Evolutionary conservation across 30 jellyfish, hydroid and myxozoan genomes (phyloP), one percentile per base, ranked within the genome.

Genomic region (Turritopsis rubra): DNA sequence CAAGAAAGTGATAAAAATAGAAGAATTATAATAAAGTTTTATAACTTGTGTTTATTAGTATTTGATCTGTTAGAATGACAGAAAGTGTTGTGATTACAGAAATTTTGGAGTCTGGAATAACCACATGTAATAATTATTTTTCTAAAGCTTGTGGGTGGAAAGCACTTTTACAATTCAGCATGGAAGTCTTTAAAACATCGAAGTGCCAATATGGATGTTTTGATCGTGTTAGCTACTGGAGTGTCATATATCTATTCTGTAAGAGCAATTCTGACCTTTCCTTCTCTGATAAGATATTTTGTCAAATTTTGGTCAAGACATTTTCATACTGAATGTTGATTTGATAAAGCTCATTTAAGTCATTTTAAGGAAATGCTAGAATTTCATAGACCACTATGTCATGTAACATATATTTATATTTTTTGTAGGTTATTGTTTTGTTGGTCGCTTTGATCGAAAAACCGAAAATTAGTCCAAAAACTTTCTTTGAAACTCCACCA

Each of bases 401-500:
- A 66, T 73, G n/a, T n/a, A n/a, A n/a, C n/a, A n/a, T n/a, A n/a
- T n/a, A n/a, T n/a, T n/a, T n/a, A n/a, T n/a, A n/a, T n/a, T n/a
- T 87, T 71, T 81, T 76, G 7, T 66, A 92, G 98, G 95, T 89
- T 76, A 90, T 81, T 17, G 99, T 93, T 1, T 70, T 93, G 30
- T 28, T 89, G 52, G 83, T 93, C 83, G 96, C 99, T 24, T 75
- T 93, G 75, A 72, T 86, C 16, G 96, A 86, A 79, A 85, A 86
- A 29, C 91, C 91, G 18, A 90, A 90, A 52, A 65, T 71, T 80
- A 90, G 99, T 53, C 97, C 99, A 30, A 91, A 90, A 90, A 89
- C 97, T 22, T 95, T 95, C 80, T 95, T 95, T 71, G 99, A 95
- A 65, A 89, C 99, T 27, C 99, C 99, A 26, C 99, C 97, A 31